A percentile compares a stretch with the other conserved stretches of the same genome.
Evolutionary conservation across 2,113 vertebrate genomes (phyloP).

Genomic region (Mobula hypostoma): DNA sequence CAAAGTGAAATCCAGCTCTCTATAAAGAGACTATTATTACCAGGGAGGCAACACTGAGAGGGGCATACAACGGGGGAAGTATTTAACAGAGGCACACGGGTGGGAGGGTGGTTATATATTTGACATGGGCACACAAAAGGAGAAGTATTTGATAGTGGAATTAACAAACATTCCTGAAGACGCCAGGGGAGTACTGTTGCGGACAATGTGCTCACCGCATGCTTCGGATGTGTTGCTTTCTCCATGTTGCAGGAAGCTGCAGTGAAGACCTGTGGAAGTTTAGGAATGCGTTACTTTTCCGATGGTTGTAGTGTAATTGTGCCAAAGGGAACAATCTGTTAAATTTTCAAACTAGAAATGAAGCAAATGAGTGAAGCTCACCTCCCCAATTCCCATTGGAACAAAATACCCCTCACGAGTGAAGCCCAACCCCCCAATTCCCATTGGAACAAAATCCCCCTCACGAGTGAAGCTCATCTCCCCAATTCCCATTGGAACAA

Average conservation of each 20-base stretch:
- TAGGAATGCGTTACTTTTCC: not conserved
- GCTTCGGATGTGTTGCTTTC: slow-evolving; percentile 47
- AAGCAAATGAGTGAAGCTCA: not conserved
- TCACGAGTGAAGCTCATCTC: not conserved
- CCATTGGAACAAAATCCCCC: not conserved
- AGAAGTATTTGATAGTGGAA: not conserved
- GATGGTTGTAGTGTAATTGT: not conserved
- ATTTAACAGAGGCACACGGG: not conserved
- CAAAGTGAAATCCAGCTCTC: not conserved
- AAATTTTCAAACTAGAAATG: not conserved
- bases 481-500: too few relatives aligned
- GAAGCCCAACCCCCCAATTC: not conserved
- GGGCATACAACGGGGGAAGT: not conserved
- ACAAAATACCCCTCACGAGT: not conserved
- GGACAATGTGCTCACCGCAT: slow-evolving; percentile 50
- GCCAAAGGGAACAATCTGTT: too few relatives aligned
- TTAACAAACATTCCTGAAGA: not conserved
- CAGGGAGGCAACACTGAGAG: too few relatives aligned
- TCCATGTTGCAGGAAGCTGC: slow-evolving; percentile 51
- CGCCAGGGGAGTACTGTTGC: not conserved
- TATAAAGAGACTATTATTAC: too few relatives aligned
- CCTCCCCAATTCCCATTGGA: too few relatives aligned
- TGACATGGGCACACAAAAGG: too few relatives aligned
- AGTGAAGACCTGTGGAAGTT: slow-evolving; percentile 43
- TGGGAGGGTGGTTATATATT: too few relatives aligned